phyloP scores from a whole-genome alignment of 2,888 invertebrate genomes.

The Drepana falcataria region DNA sequence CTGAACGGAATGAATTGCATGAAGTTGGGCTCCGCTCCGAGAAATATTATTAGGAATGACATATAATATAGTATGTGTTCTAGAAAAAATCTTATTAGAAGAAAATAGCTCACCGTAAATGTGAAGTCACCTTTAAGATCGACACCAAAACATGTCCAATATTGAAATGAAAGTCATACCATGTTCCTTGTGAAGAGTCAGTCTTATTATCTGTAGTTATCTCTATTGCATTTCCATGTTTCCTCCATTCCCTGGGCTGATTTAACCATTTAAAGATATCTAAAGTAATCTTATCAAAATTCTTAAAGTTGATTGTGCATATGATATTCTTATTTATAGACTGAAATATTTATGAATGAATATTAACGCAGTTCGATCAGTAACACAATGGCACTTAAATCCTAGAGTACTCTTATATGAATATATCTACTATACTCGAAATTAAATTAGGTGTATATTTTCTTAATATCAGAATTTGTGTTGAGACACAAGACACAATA shows the following conservation, averaged over 20 bases:
- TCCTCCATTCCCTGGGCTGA: slow-evolving; percentile 44
- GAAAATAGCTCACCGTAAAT: slow-evolving; percentile 36
- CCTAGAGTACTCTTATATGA: too few relatives aligned
- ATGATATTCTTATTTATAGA: too few relatives aligned
- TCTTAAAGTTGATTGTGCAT: neutral
- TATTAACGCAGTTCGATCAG: too few relatives aligned
- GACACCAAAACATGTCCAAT: slow-evolving; percentile 53
- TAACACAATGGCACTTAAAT: too few relatives aligned
- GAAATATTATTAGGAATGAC: too few relatives aligned
- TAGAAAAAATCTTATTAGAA: neutral
- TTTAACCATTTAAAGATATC: slow-evolving; percentile 44
- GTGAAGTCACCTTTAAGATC: slow-evolving; percentile 49
- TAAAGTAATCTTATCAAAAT: slow-evolving; percentile 8
- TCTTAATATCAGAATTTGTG: too few relatives aligned
- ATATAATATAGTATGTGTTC: neutral
- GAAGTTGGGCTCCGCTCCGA: too few relatives aligned
- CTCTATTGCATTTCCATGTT: slow-evolving; percentile 25
- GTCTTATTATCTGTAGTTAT: slow-evolving; percentile 49
- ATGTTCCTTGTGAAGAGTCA: slow-evolving; percentile 64
- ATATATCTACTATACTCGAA: too few relatives aligned
- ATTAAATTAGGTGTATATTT: too few relatives aligned
- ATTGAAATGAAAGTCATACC: slow-evolving; percentile 47
- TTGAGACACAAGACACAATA: too few relatives aligned
- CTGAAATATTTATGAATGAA: too few relatives aligned
- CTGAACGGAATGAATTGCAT: too few relatives aligned